phyloP scores from a whole-genome alignment of 2,888 invertebrate genomes.

The Cephus nigrinus region DNA sequence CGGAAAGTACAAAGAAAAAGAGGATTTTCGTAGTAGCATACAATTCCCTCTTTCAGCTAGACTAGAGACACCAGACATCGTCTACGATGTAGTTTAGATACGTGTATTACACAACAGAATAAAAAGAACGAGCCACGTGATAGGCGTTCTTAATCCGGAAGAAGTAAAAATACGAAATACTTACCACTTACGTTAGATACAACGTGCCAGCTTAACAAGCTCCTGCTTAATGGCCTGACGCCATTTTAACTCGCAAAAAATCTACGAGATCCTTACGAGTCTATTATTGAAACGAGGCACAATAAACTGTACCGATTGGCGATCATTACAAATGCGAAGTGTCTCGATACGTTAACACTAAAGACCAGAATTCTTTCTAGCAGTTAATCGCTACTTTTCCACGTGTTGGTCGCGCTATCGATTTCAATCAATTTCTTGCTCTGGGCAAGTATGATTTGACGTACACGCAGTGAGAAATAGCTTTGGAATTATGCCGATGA shows the following conservation, averaged over 20 bases:
- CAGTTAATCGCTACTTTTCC: neutral
- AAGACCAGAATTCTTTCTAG: neutral
- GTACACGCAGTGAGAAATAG: neutral
- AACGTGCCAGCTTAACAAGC: neutral
- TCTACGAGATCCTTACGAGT: slow-evolving; percentile 31
- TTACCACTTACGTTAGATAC: neutral
- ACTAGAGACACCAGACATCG: neutral
- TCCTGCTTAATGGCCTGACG: slow-evolving; percentile 29
- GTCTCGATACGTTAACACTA: neutral
- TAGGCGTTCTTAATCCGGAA: neutral
- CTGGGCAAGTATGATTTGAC: neutral
- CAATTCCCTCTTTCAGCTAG: neutral
- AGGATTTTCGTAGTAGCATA: neutral
- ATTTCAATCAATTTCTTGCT: neutral
- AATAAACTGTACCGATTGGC: slow-evolving; percentile 37
- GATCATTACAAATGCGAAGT: neutral
- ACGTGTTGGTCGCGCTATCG: neutral
- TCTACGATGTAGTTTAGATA: neutral
- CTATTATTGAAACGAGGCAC: slow-evolving; percentile 27
- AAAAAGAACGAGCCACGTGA: neutral
- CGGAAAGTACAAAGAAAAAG: neutral
- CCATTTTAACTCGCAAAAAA: slow-evolving; percentile 34
- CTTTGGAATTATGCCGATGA: neutral
- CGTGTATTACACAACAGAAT: neutral
- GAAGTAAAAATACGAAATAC: neutral